Base-by-base conservation (phyloP, 2,797 vertebrate genomes). In the Odontamblyopus rebecca region DNA sequence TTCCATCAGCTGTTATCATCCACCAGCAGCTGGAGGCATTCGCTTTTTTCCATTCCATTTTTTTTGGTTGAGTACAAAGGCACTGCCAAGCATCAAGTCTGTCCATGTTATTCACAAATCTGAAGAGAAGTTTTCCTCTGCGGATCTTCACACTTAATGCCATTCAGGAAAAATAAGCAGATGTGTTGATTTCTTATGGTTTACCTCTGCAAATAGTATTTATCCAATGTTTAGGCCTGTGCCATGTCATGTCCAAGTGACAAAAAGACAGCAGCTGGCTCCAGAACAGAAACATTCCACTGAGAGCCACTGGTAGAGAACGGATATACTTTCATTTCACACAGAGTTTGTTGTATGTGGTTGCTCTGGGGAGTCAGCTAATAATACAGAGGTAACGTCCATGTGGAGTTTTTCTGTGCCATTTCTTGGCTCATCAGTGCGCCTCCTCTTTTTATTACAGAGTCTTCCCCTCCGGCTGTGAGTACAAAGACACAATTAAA, bases 401-500 rank as follows among this genome's bases (percentile, higher is more conserved):
- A 93, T 91, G 67, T 54, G 73, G 44, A 90, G 79, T 78, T 92
- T 92, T 71, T 94, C 93, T 0, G 76, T 82, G 61, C 86, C 90
- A 8, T 92, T 89, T 59, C 66, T 85, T 0, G 81, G 70, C 72
- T 91, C 82, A 62, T 92, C 87, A 32, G 82, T 86, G 69, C 76
- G 87, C 61, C 88, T 78, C 29, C 72, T 61, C 64, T 85, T 86
- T 69, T 70, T 76, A 70, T 84, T 62, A 29, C 88, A 88, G 35
- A 72, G 50, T 73, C 87, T 89, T 51, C 56, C 84, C 67, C 87
- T 88, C 32, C 89, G 89, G 66, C 91, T 93, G 80, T 76, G 72
- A 61, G 82, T 7, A 77, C 9, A 61, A 5, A 68, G 32, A 53
- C 27, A 53, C 4, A 53, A 29, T 67, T 19, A 67, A 8, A 53